A percentile compares a stretch with the other conserved stretches of the same genome.
Evolutionary conservation across 2,797 vertebrate species (phyloP).

Genomic region (Amazona ochrocephala): DNA sequence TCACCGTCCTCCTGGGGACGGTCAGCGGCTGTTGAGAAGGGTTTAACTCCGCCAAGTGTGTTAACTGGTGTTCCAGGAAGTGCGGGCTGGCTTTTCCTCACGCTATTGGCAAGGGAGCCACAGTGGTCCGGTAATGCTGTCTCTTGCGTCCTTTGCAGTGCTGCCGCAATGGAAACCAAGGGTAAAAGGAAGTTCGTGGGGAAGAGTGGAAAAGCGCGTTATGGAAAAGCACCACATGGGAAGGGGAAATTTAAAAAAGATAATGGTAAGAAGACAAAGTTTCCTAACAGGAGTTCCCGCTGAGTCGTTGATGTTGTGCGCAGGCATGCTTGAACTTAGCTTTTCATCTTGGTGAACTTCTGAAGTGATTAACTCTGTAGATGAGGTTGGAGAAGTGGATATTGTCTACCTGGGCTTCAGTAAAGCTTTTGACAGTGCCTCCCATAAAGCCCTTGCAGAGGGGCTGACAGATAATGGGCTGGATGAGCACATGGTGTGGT

Average conservation of each 20-base stretch:
- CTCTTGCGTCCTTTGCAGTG: neutral
- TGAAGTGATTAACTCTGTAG: accelerated
- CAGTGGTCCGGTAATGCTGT: accelerated
- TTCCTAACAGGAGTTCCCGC: accelerated
- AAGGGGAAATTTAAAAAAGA: constrained; percentile 67
- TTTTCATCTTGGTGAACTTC: accelerated
- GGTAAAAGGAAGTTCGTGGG: constrained; percentile 60
- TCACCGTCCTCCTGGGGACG: accelerated
- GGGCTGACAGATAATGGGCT: neutral
- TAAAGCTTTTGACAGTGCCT: neutral
- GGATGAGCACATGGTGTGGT: neutral
- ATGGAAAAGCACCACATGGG: constrained; percentile 30
- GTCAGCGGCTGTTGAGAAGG: neutral
- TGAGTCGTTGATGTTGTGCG: accelerated
- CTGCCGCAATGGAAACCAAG: constrained; percentile 69
- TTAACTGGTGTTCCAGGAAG: accelerated
- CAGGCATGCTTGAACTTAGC: accelerated
- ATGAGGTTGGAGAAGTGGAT: accelerated
- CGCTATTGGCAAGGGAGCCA: accelerated
- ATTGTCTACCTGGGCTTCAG: accelerated
- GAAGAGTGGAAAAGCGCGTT: constrained; percentile 39
- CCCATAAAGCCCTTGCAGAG: accelerated
- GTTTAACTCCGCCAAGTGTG: accelerated
- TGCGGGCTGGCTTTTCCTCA: accelerated
- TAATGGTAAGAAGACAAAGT: constrained; percentile 41